Base-by-base conservation (phyloP, 2,888 invertebrate genomes). In the Trichopria drosophilae region DNA sequence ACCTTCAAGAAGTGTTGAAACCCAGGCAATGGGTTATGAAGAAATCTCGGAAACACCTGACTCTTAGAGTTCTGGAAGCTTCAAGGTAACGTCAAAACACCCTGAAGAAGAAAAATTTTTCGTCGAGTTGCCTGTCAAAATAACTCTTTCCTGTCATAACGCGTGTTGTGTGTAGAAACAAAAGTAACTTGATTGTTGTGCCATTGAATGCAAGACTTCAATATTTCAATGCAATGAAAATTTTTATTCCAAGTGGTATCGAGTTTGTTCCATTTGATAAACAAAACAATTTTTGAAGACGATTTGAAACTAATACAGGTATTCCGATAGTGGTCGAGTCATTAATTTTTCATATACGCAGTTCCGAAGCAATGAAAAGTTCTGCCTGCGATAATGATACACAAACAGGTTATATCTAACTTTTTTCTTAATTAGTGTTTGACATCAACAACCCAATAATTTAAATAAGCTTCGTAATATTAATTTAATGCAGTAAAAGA, bases 261-360 rank as follows among this genome's bases (percentile, higher is more conserved):
- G 51, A 40, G 35, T 28, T 32, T 51, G 46, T 37, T 34, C 20
- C 51, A 47, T 36, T 34, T 46, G 13, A 41, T 51, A 40, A 51
- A 46, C 32, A 51, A 47, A 20, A 26, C 26, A 37, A 46, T 51
- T 46, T 51, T 36, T 41, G 12, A 41, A 10, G 46, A 51, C 13
- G 26, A 47, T 16, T 12, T 50, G 18, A 20, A 32, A 5, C 13
- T 7, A 31, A 32, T 50, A 26, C 19, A 31, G 26, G 50, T 50
- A 24, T 36, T 37, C 26, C 18, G 9, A n/a, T n/a, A n/a, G n/a
- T n/a, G n/a, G n/a, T n/a, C n/a, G n/a, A n/a, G n/a, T n/a, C n/a
- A n/a, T n/a, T n/a, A n/a, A n/a, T n/a, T n/a, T n/a, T n/a, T n/a
- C n/a, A n/a, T n/a, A n/a, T n/a, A n/a, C n/a, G n/a, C n/a, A n/a